Percentiles rank a stretch among this genome's conserved stretches.
Evolutionary conservation across 2,888 invertebrate genomes (phyloP).

Genomic region (Macrophya annulata): DNA sequence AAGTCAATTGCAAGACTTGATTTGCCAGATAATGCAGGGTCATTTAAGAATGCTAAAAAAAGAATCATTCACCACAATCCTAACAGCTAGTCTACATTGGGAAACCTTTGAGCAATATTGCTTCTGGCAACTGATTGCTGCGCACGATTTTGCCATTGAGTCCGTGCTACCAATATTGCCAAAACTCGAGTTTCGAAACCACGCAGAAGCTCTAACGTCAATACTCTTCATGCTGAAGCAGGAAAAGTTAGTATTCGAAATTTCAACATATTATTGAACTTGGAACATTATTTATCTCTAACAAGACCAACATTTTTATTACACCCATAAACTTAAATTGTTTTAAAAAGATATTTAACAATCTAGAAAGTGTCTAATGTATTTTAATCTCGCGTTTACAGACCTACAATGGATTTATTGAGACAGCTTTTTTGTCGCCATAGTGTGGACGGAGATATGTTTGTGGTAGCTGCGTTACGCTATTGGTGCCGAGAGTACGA

Average conservation of each 20-base stretch:
- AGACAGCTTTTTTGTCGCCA: conserved; percentile 91
- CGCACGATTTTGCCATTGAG: conserved; percentile 96
- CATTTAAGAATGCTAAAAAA: conserved; percentile 91
- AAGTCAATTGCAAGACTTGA: conserved; percentile 92
- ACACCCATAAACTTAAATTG: not conserved
- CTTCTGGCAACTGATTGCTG: conserved; percentile 97
- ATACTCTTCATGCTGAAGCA: conserved; percentile 95
- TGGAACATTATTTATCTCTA: too few species aligned
- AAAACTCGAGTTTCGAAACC: conserved; percentile 90
- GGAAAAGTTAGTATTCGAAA: conserved; percentile 84
- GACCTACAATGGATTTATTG: conserved; percentile 92
- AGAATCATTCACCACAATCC: conserved; percentile 88
- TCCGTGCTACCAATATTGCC: conserved; percentile 90
- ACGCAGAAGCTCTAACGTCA: conserved; percentile 96
- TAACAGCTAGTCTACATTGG: conserved; percentile 94
- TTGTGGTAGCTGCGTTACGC: conserved; percentile 94
- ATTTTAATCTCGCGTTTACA: conserved; percentile 70
- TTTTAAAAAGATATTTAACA: not conserved
- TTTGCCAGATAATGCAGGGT: conserved; percentile 95
- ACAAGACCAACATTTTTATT: too few species aligned
- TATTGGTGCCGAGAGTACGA: conserved; percentile 97
- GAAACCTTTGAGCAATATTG: conserved; percentile 99
- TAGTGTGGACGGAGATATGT: conserved; percentile 89
- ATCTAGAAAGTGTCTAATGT: not conserved
- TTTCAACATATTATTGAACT: not conserved